Percentiles rank a stretch among this genome's conserved stretches.
These are phyloP conservation scores for Bombus turneri DNA, from an alignment of 1,140 invertebrate species.

Conservation along the genomic window DNA sequence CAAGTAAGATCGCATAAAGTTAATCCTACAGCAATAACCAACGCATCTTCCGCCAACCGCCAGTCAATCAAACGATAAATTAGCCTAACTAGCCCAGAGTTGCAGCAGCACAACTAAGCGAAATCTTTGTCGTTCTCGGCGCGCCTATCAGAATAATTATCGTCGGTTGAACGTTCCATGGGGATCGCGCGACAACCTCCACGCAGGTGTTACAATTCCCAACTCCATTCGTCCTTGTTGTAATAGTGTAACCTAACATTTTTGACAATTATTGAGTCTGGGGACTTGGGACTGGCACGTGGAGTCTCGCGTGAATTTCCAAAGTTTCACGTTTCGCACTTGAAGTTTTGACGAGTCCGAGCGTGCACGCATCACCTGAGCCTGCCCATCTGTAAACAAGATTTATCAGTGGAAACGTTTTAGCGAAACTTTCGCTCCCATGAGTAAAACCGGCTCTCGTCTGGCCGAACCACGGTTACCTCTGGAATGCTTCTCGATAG, in stretches of 20 bases:
- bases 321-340: constrained; percentile 63
- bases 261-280: constrained; percentile 63
- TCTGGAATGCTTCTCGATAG: constrained; percentile 67
- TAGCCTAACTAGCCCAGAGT: neutral
- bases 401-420: constrained; percentile 77
- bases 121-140: neutral
- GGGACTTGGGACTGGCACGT: constrained; percentile 28
- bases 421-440: constrained; percentile 75
- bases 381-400: constrained; percentile 77
- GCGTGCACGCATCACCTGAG: constrained; percentile 73
- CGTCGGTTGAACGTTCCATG: neutral
- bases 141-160: neutral
- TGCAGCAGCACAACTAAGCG: neutral
- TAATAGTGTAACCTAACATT: neutral
- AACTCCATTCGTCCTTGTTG: neutral
- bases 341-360: constrained; percentile 73
- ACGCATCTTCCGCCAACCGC: too few relatives aligned
- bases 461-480: constrained; percentile 51
- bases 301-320: constrained; percentile 63
- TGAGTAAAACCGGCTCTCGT: constrained; percentile 64
- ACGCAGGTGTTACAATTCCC: constrained; percentile 21
- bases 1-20: neutral
- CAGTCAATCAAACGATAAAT: constrained; percentile 12
- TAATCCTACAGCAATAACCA: neutral
- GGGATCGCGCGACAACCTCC: neutral